Evolutionary conservation across 2,888 invertebrate species (phyloP).

Genomic region (Phania funesta): DNA sequence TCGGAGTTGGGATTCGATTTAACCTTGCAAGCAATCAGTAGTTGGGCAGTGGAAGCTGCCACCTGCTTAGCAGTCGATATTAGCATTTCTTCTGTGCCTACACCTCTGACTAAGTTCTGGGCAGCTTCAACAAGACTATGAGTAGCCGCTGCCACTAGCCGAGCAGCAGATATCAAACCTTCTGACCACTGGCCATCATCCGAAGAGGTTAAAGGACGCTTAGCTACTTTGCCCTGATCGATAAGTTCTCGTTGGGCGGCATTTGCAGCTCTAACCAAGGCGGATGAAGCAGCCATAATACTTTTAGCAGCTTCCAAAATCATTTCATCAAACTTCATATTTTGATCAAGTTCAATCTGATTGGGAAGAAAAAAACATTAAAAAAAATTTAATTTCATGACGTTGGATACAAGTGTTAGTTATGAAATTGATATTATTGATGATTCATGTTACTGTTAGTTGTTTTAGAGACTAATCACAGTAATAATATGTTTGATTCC

Average conservation of each 20-base stretch:
- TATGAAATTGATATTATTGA: slow-evolving; percentile 5
- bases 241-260: slow-evolving; percentile 98
- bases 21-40: slow-evolving; percentile 98
- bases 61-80: slow-evolving; percentile 98
- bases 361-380: neutral
- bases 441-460: slow-evolving; percentile 52
- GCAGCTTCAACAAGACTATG: slow-evolving; percentile 99
- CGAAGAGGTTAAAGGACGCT: slow-evolving; percentile 90
- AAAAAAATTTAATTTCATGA: neutral
- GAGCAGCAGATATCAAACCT: slow-evolving; percentile 96
- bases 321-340: slow-evolving; percentile 99
- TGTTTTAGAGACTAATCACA: slow-evolving; percentile 81
- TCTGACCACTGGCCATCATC: slow-evolving; percentile 99
- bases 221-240: slow-evolving; percentile 92
- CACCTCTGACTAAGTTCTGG: slow-evolving; percentile 95
- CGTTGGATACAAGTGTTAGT: slow-evolving; percentile 32
- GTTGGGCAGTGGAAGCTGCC: slow-evolving; percentile 97
- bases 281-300: slow-evolving; percentile 98
- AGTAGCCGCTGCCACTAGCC: slow-evolving; percentile 97
- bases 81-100: slow-evolving; percentile 95
- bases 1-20: slow-evolving; percentile 98
- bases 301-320: slow-evolving; percentile 98
- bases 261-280: slow-evolving; percentile 96
- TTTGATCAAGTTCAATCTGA: slow-evolving; percentile 85
- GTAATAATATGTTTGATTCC: slow-evolving; percentile 99